Evolutionary conservation across 1,140 invertebrate species (phyloP), one percentile per base, ranked within the genome.

Genomic region (Drosophila murphyi): DNA sequence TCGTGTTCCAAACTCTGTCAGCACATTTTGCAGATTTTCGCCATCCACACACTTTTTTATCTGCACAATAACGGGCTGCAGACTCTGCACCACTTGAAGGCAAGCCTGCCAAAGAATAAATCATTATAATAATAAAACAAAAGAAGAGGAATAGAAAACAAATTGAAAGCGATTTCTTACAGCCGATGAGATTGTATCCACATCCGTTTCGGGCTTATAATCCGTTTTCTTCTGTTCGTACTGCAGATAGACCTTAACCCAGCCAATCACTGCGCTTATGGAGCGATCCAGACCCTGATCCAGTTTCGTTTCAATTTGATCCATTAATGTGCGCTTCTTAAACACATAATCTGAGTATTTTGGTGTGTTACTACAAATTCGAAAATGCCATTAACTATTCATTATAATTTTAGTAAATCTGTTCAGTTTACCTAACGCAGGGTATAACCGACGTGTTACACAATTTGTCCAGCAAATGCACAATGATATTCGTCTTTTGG

Each of bases 201-300:
- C 95, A 82, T 97, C 96, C 4, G 94, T 96, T 93, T 99, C 98
- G 0, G 98, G 98, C 90, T 97, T 98, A 82, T 98, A 99, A 92
- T 99, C 98, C 1, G 96, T 96, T 92, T 99, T 99, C 92, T 97
- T 98, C 93, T 99, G 98, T 92, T 99, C 98, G 3, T 95, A 96
- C 92, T 98, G 96, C 2, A 99, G 94, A 87, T 98, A 96, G 52
- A 97, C 94, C 93, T 97, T 97, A 0, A 99, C 96, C 97, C 98
- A 99, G 20, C 96, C 96, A 65, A 97, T 95, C 29, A 99, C 96
- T 0, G 98, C 97, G 68, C 96, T 95, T 35, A 99, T 94, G 6
- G 97, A 96, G 68, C 97, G 95, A 90, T 99, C 98, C 29, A 99
- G 92, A 0, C 98, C 98, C 12, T 94, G 95, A 87, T 99, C 98